A percentile compares a stretch with the other conserved stretches of the same genome.
Conservation (phyloP, 1,140 invertebrate genomes). For the Ditylenchus dipsaci region DNA sequence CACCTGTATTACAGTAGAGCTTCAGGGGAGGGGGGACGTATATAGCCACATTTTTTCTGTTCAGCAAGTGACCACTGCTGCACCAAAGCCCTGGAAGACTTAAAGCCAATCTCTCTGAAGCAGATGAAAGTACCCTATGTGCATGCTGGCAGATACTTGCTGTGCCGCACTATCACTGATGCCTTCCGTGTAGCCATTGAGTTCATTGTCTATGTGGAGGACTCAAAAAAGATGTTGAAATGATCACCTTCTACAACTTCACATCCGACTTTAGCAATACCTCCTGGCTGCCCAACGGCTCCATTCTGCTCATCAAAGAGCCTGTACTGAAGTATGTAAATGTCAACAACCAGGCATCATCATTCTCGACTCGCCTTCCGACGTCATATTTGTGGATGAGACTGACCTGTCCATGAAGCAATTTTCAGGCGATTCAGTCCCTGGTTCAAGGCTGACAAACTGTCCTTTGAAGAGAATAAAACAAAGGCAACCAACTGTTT, state of each 20-base stretch:
- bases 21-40: no score
- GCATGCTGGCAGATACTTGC: not conserved
- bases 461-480: no score
- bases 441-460: no score
- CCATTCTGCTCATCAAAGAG: slow-evolving; percentile 18
- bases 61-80: not conserved
- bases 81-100: not conserved
- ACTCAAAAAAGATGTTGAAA: slow-evolving; percentile 7
- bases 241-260: slow-evolving; percentile 8
- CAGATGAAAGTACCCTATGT: not conserved
- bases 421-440: no score
- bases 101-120: not conserved
- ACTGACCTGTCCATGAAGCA: no score
- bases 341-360: slow-evolving; percentile 2
- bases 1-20: no score
- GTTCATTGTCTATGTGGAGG: not conserved
- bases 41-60: no score
- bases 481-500: no score
- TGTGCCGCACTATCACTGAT: not conserved
- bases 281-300: slow-evolving; percentile 3
- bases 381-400: slow-evolving; percentile 1
- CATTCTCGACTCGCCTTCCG: slow-evolving; percentile 10
- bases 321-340: slow-evolving; percentile 5
- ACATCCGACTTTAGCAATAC: not conserved
- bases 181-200: not conserved